Evolutionary conservation across 2,888 invertebrate species (phyloP), one percentile per base, ranked within the genome.

Genomic region (Eumacrocentrus americanus): DNA sequence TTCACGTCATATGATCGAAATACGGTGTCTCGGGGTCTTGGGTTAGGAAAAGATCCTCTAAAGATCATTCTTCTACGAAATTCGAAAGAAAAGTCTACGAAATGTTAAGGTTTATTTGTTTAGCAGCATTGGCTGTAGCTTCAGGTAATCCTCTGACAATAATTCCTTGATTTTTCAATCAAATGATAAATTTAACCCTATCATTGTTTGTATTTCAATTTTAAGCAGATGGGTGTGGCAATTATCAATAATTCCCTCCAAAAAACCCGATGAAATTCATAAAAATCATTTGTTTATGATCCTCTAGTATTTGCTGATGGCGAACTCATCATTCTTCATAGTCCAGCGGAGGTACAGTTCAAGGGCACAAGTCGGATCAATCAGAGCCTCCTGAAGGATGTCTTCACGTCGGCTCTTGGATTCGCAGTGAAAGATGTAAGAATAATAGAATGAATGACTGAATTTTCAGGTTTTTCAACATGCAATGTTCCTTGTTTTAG

Each of bases 321-420:
- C 44, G 89, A 91, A 80, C 85, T 93, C 60, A 84, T 85, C 46
- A 81, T 92, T 58, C 81, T 92, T 58, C 87, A 88, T 73, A 85
- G 85, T 70, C 91, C 92, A 14, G 81, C 85, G 55, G 88, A 90
- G 68, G 81, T 92, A 42, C 80, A 82, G 63, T 92, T 92, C 80
- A 83, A 86, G 70, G 90, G 90, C 57, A 84, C 86, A 64, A 86
- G 86, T 64, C 83, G 83, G 65, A 76, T 89, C 9, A 84, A 85
- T 58, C 87, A 89, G 72, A 89, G 87, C 71, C 80, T 86, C 2
- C 78, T 91, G 1, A 87, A 86, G 72, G 92, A 92, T 78, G 85
- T 92, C 4, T 86, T 88, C 65, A 86, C 88, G n/a, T 89, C 89
- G 58, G 81, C 87, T 52, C 82, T 91, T 64, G 92, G 92, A 48